A percentile compares a stretch with the other conserved stretches of the same genome.
These are phyloP conservation scores for Listronotus oregonensis DNA, from an alignment of 1,140 invertebrate genomes.

Conservation along the genomic window DNA sequence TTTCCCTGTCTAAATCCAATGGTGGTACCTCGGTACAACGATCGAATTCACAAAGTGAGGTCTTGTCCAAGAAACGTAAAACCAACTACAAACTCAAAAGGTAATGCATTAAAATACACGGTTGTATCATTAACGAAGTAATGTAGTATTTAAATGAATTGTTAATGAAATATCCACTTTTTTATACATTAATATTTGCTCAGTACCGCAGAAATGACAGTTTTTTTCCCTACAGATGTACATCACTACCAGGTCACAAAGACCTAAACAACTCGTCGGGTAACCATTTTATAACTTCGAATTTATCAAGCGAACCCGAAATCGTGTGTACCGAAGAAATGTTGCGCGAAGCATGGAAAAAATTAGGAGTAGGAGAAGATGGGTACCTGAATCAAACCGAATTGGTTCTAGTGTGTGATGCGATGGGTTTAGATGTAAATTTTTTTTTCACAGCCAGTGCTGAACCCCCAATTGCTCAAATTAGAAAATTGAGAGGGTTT, in stretches of 20 bases:
- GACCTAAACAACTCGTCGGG: conserved; percentile 35
- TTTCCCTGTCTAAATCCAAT: conserved; percentile 38
- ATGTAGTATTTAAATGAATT: no score
- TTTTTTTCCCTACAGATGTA: conserved; percentile 49
- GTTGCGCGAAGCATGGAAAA: conserved; percentile 63
- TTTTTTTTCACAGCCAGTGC: no score
- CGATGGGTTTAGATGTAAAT: conserved; percentile 47
- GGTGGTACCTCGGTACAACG: conserved; percentile 55
- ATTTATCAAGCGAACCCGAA: conserved; percentile 42
- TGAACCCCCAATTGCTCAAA: no score
- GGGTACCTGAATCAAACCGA: conserved; percentile 66
- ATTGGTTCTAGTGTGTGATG: conserved; percentile 59
- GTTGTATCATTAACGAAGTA: no score
- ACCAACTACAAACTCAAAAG: conserved; percentile 57
- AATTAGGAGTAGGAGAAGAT: conserved; percentile 64
- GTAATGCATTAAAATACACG: conserved; percentile 2
- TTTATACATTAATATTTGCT: no score
- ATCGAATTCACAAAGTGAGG: conserved; percentile 60
- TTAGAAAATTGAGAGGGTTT: no score
- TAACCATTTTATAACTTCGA: conserved; percentile 29
- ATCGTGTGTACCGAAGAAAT: conserved; percentile 52
- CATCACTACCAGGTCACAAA: conserved; percentile 56
- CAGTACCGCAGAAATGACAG: no score
- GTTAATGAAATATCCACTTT: no score
- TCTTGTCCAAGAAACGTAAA: conserved; percentile 56